Evolutionary conservation across 1,140 invertebrate genomes (phyloP).

Genomic region (Pogonomyrmex barbatus): DNA sequence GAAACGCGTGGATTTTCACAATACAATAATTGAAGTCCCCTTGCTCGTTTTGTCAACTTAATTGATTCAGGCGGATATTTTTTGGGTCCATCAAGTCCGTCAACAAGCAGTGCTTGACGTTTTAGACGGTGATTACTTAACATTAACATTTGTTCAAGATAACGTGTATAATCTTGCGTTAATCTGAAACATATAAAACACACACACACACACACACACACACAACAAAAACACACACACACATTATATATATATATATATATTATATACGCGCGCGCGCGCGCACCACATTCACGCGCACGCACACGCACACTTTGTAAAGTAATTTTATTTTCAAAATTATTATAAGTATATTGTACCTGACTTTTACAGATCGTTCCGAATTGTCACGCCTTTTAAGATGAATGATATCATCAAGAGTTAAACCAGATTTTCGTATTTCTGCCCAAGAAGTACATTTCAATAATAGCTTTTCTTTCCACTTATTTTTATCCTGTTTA

Average conservation of each 20-base stretch:
- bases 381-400: slow-evolving; percentile 72
- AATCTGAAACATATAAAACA: slow-evolving; percentile 76
- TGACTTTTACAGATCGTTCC: slow-evolving; percentile 74
- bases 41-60: slow-evolving; percentile 77
- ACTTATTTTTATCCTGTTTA: slow-evolving; percentile 70
- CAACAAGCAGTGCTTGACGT: slow-evolving; percentile 76
- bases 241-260: slow-evolving; percentile 50
- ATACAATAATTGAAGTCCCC: slow-evolving; percentile 75
- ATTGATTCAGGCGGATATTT: slow-evolving; percentile 82
- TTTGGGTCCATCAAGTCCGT: slow-evolving; percentile 79
- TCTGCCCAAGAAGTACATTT: slow-evolving; percentile 79
- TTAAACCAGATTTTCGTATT: slow-evolving; percentile 77
- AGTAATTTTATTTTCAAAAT: slow-evolving; percentile 8
- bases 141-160: slow-evolving; percentile 83
- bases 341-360: slow-evolving; percentile 68
- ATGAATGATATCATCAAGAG: slow-evolving; percentile 76
- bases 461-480: slow-evolving; percentile 75
- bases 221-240: background rate
- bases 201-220: no score
- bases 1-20: slow-evolving; percentile 81
- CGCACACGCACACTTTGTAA: slow-evolving; percentile 18
- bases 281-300: background rate
- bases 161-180: slow-evolving; percentile 79
- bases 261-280: slow-evolving; percentile 46
- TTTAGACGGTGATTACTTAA: slow-evolving; percentile 74